Evolutionary conservation across 2,113 vertebrate species (phyloP).

Genomic region (Clarias gariepinus): DNA sequence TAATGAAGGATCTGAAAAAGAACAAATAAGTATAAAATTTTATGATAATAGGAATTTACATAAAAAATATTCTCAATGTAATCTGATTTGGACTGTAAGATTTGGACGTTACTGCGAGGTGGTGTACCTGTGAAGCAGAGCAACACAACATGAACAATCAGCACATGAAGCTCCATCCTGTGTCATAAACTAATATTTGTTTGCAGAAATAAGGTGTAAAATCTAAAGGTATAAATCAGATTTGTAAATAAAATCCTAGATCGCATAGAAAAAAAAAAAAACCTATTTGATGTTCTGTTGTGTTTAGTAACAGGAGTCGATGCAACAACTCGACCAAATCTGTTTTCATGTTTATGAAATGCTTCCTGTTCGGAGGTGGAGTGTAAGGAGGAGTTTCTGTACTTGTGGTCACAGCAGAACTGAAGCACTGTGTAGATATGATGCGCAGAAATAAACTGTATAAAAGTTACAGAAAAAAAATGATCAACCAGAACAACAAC

Average conservation of each 20-base stretch:
- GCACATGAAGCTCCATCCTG: conserved; percentile 1
- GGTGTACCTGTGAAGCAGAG: conserved; percentile 41
- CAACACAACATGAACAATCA: conserved; percentile 6
- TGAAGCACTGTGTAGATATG: conserved; percentile 1
- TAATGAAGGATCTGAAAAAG: conserved; percentile 22
- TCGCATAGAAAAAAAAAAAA: background rate
- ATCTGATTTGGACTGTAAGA: too few species aligned
- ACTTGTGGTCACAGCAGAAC: background rate
- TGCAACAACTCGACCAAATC: background rate
- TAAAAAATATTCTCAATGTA: too few species aligned
- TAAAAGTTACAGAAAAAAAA: too few species aligned
- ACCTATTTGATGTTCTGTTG: background rate
- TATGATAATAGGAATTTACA: too few species aligned
- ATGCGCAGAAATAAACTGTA: conserved; percentile 20
- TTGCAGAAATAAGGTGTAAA: background rate
- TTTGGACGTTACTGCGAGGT: background rate
- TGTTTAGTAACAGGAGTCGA: background rate
- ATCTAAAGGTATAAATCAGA: background rate
- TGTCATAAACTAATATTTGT: background rate
- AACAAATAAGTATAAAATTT: background rate
- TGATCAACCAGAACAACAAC: too few species aligned
- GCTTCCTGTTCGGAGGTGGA: background rate
- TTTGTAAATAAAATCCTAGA: background rate
- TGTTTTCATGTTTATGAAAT: background rate
- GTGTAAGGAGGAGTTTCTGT: background rate